Base-by-base conservation (phyloP, 2,888 invertebrate genomes). In the Apamea epomidion region DNA sequence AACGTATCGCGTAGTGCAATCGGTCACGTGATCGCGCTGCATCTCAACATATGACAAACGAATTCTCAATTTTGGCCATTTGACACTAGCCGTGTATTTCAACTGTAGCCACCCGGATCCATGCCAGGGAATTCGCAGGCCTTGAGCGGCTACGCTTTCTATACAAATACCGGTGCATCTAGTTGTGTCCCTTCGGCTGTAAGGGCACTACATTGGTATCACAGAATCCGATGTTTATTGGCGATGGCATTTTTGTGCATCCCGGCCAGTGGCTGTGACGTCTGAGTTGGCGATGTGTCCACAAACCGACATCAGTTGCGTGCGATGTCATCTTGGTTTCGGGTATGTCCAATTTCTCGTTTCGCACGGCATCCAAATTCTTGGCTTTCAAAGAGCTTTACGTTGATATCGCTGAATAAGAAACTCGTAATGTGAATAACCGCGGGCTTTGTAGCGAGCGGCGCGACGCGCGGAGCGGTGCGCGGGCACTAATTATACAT, bases 71-170 rank as follows among this genome's bases (percentile, higher is more conserved):
- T 94, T 93, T 93, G 94, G 93, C 94, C 90, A 93, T 95, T 94
- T 91, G 93, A 94, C 93, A 94, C 92, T 85, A 89, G 92, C 87
- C 88, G 90, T 92, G 91, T 92, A 92, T 92, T 92, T 92, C 92
- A 91, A 89, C 90, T 88, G 93, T 91, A 93, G 93, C 93, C 93
- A 92, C 90, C 92, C 93, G 93, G 91, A 94, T 91, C 91, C 91
- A 94, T 96, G 97, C 97, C 97, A 97, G 96, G 92, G 95, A 96
- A 97, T 96, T 94, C 90, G 91, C 90, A 93, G 93, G 92, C 95
- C 95, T 95, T 95, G 95, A 92, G 89, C 91, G 85, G 87, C 90
- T 91, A 90, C 92, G 94, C 91, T 95, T 95, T 95, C 94, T 94
- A 92, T 91, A 90, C 91, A 93, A 93, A 94, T 94, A 93, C 91